Conservation (phyloP, 2,888 invertebrate genomes). For the Linyphia triangularis region DNA sequence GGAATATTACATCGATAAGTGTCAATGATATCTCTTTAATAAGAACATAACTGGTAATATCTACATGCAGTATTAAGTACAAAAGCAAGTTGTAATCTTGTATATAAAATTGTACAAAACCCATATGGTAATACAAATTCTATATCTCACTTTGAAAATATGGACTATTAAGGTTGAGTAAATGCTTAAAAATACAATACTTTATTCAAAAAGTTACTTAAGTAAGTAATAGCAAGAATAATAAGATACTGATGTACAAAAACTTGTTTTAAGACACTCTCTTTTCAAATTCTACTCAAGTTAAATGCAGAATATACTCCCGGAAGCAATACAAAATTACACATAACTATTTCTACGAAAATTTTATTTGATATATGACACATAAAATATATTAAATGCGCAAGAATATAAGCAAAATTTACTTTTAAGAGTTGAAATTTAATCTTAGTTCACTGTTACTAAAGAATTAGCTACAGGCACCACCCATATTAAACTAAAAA, state of each 20-base stretch:
- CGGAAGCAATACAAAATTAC: conserved; percentile 3
- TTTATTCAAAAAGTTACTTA: background rate
- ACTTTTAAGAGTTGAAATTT: background rate
- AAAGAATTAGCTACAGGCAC: no score
- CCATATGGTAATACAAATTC: conserved; percentile 9
- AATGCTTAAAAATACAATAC: conserved; percentile 23
- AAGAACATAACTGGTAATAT: background rate
- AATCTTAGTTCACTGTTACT: no score
- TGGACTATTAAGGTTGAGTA: conserved; percentile 17
- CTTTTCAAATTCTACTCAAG: background rate
- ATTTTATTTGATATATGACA: background rate
- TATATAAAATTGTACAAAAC: conserved; percentile 23
- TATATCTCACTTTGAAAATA: conserved; percentile 1
- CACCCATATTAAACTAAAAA: no score
- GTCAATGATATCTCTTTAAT: background rate
- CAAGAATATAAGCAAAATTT: background rate
- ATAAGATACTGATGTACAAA: background rate
- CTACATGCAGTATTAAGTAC: background rate
- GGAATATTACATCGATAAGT: background rate
- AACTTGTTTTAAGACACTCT: background rate
- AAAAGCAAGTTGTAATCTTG: background rate
- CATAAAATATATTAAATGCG: background rate
- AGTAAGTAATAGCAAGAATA: background rate
- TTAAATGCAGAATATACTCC: background rate
- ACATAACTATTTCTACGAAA: background rate